These are phyloP conservation scores for Meriones unguiculatus DNA, from an alignment of 2,113 vertebrate genomes.

Conservation along the genomic window DNA sequence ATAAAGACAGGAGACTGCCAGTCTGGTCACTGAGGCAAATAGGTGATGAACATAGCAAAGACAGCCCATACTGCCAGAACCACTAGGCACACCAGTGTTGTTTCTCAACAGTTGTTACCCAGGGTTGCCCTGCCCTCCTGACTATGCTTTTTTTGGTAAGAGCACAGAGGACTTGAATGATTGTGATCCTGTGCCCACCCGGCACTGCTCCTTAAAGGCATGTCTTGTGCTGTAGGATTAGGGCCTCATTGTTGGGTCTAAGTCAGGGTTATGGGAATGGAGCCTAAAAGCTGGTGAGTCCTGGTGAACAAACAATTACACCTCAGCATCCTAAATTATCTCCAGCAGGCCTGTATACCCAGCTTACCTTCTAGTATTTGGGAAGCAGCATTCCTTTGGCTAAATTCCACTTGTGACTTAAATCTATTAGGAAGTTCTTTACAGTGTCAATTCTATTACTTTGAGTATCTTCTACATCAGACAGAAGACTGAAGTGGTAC, in stretches of 20 bases:
- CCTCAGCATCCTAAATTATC: not conserved
- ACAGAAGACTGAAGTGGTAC: not conserved
- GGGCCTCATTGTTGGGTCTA: not conserved
- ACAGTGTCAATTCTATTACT: not conserved
- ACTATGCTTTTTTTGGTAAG: not conserved
- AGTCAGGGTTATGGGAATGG: not conserved
- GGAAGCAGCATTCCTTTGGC: not conserved
- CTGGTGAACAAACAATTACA: not conserved
- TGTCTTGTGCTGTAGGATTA: not conserved
- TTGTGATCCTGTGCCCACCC: too few species aligned
- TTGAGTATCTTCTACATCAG: not conserved
- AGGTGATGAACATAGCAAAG: not conserved
- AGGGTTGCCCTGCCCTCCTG: not conserved
- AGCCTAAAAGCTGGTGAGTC: not conserved
- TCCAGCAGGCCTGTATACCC: not conserved
- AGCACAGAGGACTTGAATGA: not conserved
- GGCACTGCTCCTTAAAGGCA: not conserved
- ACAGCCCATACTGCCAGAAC: not conserved
- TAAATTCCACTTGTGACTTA: not conserved
- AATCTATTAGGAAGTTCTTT: not conserved
- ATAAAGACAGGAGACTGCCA: not conserved
- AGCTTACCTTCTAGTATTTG: not conserved
- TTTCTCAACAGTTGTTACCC: not conserved
- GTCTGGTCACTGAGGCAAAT: not conserved
- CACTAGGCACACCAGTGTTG: not conserved